Base-by-base conservation (phyloP, 2,113 vertebrate species). In the Corythornis cristatus region DNA sequence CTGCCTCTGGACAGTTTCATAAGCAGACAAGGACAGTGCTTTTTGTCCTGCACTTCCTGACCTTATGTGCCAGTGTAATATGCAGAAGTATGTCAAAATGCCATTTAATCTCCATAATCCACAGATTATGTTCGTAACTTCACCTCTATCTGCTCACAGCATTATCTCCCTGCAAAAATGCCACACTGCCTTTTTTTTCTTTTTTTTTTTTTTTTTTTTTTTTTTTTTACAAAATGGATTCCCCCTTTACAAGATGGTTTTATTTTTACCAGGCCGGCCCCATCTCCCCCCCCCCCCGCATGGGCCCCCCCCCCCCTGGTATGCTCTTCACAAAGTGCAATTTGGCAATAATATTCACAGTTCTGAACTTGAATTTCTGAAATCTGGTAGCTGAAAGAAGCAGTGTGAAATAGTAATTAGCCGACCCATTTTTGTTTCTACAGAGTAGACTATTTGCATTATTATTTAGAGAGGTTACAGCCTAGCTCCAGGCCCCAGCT, bases 61-160 rank as follows among this genome's bases (percentile, higher is more conserved):
- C 89, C 88, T 94, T 84, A 58, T 51, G 77, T 90, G 76, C 88
- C 91, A 89, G 83, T 53, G 42, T 37, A 84, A 93, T 84, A 80
- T 84, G 61, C 86, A 89, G 40, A 88, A 94, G 57, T 80, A 78
- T 94, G 94, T 71, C 81, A 93, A 96, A 96, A 96, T 77, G 81
- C 68, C 68, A 71, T 93, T 97, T 96, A 96, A 95, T 97, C 93
- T 92, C 87, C 72, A 80, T 96, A 96, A 96, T 97, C 94, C 77
- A 6, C 72, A 95, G 93, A 95, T 94, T 95, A 96, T 87, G 28
- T 83, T 82, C 70, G 78, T 46, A 79, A 87, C 78, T 88, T 96
- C 81, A 87, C 88, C 64, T 93, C 77, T 89, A 61, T 87, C 72
- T 95, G 87, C 54, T 91, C 79, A 66, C 45, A 76, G 78, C 23